A percentile compares a stretch with the other conserved stretches of the same genome.
Evolutionary conservation across 2,888 invertebrate species (phyloP).

Genomic region (Blera fallax): DNA sequence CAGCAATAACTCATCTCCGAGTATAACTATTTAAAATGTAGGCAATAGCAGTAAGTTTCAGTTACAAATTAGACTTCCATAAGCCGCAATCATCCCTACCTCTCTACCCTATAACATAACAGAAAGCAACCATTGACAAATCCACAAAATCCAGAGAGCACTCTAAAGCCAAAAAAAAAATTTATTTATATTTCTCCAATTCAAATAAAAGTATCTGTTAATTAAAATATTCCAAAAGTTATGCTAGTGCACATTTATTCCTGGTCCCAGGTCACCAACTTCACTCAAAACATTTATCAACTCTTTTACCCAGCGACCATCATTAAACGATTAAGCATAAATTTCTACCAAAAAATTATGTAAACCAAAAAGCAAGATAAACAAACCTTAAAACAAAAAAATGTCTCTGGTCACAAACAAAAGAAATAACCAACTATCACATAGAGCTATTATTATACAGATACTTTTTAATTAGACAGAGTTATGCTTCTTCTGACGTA

Average conservation of each 20-base stretch:
- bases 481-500: conserved; percentile 47
- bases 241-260: conserved; percentile 14
- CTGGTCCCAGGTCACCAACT: conserved; percentile 25
- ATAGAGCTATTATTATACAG: conserved; percentile 4
- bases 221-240: not conserved
- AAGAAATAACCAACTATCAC: conserved; percentile 33
- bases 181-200: not conserved
- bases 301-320: not conserved
- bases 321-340: conserved; percentile 39
- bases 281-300: not conserved
- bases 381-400: conserved; percentile 12
- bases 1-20: not conserved
- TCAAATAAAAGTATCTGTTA: not conserved
- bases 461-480: conserved; percentile 58
- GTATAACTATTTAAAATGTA: not conserved
- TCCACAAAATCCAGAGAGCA: not conserved
- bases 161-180: not conserved
- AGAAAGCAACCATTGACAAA: not conserved
- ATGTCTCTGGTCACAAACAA: conserved; percentile 37
- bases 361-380: not conserved
- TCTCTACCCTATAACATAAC: not conserved
- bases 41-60: not conserved
- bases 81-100: not conserved
- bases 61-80: not conserved
- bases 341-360: conserved; percentile 27